phyloP scores from a whole-genome alignment of 2,888 invertebrate genomes.

The Sturmia bella region DNA sequence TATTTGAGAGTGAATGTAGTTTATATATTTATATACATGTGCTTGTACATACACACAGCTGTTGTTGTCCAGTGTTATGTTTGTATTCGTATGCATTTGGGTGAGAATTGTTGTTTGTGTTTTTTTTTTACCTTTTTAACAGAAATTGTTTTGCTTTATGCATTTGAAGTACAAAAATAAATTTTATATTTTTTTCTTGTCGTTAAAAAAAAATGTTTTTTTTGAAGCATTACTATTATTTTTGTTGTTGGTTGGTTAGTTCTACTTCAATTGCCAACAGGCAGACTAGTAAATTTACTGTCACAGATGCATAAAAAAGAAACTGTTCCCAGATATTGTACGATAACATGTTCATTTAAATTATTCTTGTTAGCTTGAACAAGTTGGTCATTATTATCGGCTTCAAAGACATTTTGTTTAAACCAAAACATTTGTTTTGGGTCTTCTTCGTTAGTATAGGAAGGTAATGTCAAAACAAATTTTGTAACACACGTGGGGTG shows the following conservation, averaged over 20 bases:
- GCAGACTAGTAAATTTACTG: conserved; percentile 1
- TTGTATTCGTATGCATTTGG: background rate
- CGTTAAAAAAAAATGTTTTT: conserved; percentile 2
- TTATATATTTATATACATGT: no score
- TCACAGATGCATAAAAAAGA: background rate
- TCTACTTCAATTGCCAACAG: conserved; percentile 17
- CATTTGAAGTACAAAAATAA: background rate
- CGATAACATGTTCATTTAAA: conserved; percentile 25
- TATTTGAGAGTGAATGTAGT: conserved; percentile 57
- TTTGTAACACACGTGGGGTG: no score
- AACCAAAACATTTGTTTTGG: no score
- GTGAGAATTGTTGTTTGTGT: background rate
- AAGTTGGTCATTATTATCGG: conserved; percentile 13
- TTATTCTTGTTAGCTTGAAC: background rate
- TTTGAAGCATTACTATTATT: conserved; percentile 33
- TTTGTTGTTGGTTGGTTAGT: background rate
- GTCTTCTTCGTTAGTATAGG: no score
- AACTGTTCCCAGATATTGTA: conserved; percentile 7
- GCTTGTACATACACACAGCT: conserved; percentile 49
- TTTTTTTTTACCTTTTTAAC: background rate
- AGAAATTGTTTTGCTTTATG: conserved; percentile 13
- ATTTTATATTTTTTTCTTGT: background rate
- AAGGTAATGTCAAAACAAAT: no score
- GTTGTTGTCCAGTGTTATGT: conserved; percentile 56
- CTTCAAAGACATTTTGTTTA: no score